Conservation (phyloP, 2,113 vertebrate species). For the Pardalotus punctatus region DNA sequence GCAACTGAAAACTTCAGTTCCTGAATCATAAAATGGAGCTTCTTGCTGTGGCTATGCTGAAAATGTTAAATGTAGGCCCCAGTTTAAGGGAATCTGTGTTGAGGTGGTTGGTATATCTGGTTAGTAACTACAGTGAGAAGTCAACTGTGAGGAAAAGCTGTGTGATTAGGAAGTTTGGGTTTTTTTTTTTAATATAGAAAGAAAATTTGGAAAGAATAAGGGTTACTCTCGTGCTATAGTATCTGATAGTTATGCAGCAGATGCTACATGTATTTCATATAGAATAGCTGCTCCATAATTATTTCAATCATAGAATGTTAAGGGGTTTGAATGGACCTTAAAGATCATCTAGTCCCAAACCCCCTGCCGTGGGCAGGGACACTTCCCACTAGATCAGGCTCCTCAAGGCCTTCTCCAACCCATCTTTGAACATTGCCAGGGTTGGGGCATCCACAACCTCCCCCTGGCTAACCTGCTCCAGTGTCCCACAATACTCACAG, state of each 20-base stretch:
- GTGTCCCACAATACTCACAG: not conserved
- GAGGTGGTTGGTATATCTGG: not conserved
- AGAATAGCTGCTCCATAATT: not conserved
- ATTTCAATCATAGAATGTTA: not conserved
- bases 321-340: not conserved
- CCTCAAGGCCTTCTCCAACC: not conserved
- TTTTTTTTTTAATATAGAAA: not conserved
- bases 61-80: not conserved
- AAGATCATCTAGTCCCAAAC: not conserved
- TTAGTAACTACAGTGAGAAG: not conserved
- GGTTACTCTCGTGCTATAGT: not conserved
- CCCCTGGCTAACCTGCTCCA: not conserved
- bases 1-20: not conserved
- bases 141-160: not conserved
- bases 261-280: not conserved
- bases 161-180: not conserved
- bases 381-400: not conserved
- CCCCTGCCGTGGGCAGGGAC: not conserved
- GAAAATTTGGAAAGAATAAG: not conserved
- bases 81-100: not conserved
- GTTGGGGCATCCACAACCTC: not conserved
- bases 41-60: not conserved
- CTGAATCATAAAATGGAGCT: not conserved
- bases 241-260: not conserved
- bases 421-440: not conserved